Evolutionary conservation across 1,140 invertebrate species (phyloP), one percentile per base, ranked within the genome.

Genomic region (Diprion similis): DNA sequence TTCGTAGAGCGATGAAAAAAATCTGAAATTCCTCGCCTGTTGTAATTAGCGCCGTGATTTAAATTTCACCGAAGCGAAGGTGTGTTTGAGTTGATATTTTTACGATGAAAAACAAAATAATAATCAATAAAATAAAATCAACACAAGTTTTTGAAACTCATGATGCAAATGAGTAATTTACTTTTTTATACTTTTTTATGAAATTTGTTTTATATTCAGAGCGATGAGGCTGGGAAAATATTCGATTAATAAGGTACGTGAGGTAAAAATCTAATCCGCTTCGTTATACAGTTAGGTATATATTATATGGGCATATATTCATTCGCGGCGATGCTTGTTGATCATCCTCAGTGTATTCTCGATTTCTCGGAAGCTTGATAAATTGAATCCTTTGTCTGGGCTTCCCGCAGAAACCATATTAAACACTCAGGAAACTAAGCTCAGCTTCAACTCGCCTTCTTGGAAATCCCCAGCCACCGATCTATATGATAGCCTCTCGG

Each of bases 331-430:
- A 37, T 37, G 24, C 1, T 37, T 37, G 24, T 59, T 59, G 51
- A 59, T 59, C 51, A 59, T 59, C n/a, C 11, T 37, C 24, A 37
- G 24, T 37, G 51, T 59, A 17, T 59, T 59, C 51, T 59, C 7
- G 8, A 59, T 59, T 59, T 59, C 51, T 13, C 51, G 51, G 9
- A 59, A 59, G 51, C 51, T 59, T 59, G 51, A 59, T 59, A 59
- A 59, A 59, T 59, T 59, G 51, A 59, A 59, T 59, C 51, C 51
- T 59, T 59, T 59, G 51, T 59, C 51, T 9, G 51, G n/a, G 51
- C 11, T 59, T 59, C 51, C 51, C 51, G n/a, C 51, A 59, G 51
- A 59, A 59, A 59, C 51, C 51, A 59, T 59, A 59, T 59, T 59
- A 59, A 59, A 59, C 51, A 59, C 51, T 59, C 51, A 59, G n/a